Conservation (phyloP, 2,797 vertebrate genomes). For the Molothrus aeneus region DNA sequence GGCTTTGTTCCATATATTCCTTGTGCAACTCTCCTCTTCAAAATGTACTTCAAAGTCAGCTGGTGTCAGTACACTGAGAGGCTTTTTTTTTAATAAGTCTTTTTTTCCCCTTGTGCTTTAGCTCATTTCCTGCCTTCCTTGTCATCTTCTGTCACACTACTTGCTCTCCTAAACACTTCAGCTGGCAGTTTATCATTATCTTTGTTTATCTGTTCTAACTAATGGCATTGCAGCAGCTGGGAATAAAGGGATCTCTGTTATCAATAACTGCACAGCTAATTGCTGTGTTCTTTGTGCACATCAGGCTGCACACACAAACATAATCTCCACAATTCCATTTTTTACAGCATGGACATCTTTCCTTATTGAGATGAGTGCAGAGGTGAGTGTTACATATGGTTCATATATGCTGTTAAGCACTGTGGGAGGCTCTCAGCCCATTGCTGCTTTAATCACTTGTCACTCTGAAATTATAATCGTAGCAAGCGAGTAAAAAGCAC, state of each 20-base stretch:
- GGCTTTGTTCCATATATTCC: background rate
- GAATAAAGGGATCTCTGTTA: background rate
- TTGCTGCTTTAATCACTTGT: conserved; percentile 31
- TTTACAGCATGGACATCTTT: background rate
- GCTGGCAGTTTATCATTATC: conserved; percentile 17
- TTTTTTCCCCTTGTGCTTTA: background rate
- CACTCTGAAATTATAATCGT: conserved; percentile 50
- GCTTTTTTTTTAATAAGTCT: background rate
- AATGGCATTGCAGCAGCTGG: background rate
- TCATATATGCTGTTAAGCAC: conserved; percentile 20
- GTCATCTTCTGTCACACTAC: conserved; percentile 9
- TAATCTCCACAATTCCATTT: background rate
- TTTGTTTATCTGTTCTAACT: conserved; percentile 35
- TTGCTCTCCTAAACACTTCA: background rate
- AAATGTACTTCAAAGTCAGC: background rate
- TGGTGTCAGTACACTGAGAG: background rate
- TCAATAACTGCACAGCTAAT: background rate
- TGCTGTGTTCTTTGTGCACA: background rate
- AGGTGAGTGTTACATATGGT: background rate
- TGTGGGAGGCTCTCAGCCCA: background rate
- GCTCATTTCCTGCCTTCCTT: background rate
- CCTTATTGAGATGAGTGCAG: background rate
- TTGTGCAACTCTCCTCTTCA: background rate
- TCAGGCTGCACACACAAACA: background rate
- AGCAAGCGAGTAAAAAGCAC: conserved; percentile 19